Base-by-base conservation (phyloP, 2,113 vertebrate genomes). In the Neogale vison region DNA sequence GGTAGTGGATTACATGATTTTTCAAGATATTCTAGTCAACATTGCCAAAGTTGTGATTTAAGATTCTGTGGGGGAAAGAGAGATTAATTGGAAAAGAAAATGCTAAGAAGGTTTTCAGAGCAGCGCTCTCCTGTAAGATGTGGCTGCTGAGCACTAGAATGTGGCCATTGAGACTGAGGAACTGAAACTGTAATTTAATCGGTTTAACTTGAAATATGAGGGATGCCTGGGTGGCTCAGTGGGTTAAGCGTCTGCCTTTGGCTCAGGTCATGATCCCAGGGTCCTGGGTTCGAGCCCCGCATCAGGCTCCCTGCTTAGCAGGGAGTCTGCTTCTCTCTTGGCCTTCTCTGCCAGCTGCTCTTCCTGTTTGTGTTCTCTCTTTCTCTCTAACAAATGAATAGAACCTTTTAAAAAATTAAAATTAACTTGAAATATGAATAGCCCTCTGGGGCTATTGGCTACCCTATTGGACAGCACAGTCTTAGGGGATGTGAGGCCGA, bases 21-120 rank as follows among this genome's bases (percentile, higher is more conserved):
- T 86, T 90, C 42, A 71, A 83, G 89, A 57, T 71, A 39, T 93
- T 82, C 95, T 81, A 31, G 42, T 88, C 39, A 63, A 96, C 92
- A 92, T 63, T 77, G 42, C 42, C 79, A 71, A 86, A 65, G 76
- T 59, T 57, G 29, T 34, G 21, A 14, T 50, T 82, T 50, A 95
- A 85, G 29, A 7, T 87, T 39, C 61, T 47, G 7, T 21, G 34
- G 39, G 69, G 76, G 50, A 34, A 74, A n/a, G n/a, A 74, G 39
- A 79, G 42, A 67, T 72, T 50, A 90, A 74, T 4, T 84, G 23
- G 65, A 85, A 88, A 94, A 85, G 71, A 82, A 17, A 95, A 87
- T 23, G 39, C 31, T 57, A 69, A 92, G 72, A 36, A 39, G 34
- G 3, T 14, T 69, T 71, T 47, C 50, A 72, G 59, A 92, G 52